Evolutionary conservation across 2,888 invertebrate genomes (phyloP).

Genomic region (Ceriagrion tenellum): DNA sequence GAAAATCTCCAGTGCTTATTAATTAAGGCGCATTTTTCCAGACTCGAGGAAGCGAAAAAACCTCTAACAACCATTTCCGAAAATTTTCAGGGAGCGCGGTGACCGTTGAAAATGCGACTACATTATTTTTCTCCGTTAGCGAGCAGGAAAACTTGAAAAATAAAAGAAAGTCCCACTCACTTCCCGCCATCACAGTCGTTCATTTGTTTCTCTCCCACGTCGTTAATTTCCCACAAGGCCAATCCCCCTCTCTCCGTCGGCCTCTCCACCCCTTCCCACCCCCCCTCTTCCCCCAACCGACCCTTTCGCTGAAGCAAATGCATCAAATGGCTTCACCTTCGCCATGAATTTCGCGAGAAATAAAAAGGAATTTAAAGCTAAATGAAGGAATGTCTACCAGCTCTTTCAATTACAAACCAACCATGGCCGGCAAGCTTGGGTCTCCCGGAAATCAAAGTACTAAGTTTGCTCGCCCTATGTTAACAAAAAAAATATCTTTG

Average conservation of each 20-base stretch:
- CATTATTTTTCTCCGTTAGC: background rate
- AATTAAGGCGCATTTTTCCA: background rate
- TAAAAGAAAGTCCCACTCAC: background rate
- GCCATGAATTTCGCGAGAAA: background rate
- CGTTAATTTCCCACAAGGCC: slow-evolving; percentile 27
- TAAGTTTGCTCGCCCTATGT: background rate
- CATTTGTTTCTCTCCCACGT: background rate
- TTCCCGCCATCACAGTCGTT: background rate
- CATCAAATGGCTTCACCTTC: background rate
- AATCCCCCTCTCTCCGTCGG: background rate
- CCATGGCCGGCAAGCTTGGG: background rate
- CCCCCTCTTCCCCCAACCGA: background rate
- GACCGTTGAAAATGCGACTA: background rate
- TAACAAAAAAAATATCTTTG: too few species aligned
- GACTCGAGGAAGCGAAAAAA: background rate
- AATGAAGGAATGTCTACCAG: background rate
- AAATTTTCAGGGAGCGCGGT: background rate
- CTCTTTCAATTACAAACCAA: background rate
- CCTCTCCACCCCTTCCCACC: background rate
- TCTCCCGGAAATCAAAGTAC: background rate
- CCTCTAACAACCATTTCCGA: background rate
- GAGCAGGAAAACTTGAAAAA: background rate
- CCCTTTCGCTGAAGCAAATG: background rate
- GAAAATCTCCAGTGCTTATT: background rate
- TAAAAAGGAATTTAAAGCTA: background rate